Conservation (phyloP, 2,888 invertebrate species). For the Molanna angustata region DNA sequence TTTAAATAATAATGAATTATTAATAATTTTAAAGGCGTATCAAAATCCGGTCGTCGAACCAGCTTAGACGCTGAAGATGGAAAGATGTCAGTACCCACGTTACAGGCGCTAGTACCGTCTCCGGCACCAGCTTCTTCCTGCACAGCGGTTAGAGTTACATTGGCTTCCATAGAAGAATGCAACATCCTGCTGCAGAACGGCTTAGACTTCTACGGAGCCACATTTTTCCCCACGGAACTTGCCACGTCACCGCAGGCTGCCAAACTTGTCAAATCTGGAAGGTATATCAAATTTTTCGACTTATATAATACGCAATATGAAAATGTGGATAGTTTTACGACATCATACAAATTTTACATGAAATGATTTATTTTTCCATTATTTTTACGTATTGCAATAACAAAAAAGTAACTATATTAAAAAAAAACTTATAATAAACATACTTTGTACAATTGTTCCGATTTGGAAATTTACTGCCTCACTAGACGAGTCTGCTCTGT, state of each 20-base stretch:
- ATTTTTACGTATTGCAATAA: too few relatives aligned
- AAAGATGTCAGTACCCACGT: slow-evolving; percentile 41
- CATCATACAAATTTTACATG: too few relatives aligned
- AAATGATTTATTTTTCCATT: too few relatives aligned
- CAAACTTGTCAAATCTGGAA: slow-evolving; percentile 56
- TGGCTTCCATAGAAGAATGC: slow-evolving; percentile 74
- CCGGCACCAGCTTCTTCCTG: slow-evolving; percentile 50
- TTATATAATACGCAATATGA: too few relatives aligned
- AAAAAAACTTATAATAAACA: too few relatives aligned
- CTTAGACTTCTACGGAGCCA: slow-evolving; percentile 83
- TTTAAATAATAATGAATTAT: not conserved
- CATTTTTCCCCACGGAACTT: slow-evolving; percentile 82
- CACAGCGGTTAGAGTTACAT: slow-evolving; percentile 68
- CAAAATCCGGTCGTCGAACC: slow-evolving; percentile 39
- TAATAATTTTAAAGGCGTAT: slow-evolving; percentile 33
- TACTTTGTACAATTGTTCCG: too few relatives aligned
- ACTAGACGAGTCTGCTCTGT: too few relatives aligned
- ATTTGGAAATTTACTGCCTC: too few relatives aligned
- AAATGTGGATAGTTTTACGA: too few relatives aligned
- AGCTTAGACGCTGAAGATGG: slow-evolving; percentile 21
- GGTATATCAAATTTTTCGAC: too few relatives aligned
- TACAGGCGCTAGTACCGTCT: slow-evolving; percentile 42
- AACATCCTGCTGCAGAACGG: slow-evolving; percentile 79
- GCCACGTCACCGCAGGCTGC: slow-evolving; percentile 64
- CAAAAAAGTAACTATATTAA: too few relatives aligned